A percentile compares a stretch with the other conserved stretches of the same genome.
These are phyloP conservation scores for Papilio polytes DNA, from an alignment of 1,140 invertebrate genomes.

Conservation along the genomic window DNA sequence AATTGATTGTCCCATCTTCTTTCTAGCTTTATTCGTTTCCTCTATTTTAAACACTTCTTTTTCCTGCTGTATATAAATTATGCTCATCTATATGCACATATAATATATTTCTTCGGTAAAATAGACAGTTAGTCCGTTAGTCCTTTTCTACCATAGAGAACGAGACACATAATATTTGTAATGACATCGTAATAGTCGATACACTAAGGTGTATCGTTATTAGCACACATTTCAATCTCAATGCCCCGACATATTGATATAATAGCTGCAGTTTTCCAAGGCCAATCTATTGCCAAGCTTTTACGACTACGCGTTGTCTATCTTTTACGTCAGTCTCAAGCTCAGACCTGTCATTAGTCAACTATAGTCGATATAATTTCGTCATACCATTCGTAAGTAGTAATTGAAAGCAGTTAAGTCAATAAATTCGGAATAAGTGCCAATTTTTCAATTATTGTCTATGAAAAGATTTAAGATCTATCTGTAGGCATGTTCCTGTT, in stretches of 20 bases:
- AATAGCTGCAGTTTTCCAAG: background rate
- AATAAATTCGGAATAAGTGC: conserved; percentile 1
- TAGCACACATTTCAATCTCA: background rate
- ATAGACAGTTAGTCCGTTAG: too few species aligned
- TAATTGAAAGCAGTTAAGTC: background rate
- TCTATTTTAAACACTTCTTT: too few species aligned
- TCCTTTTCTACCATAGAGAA: too few species aligned
- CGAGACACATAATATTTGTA: too few species aligned
- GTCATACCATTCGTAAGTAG: background rate
- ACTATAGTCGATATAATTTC: background rate
- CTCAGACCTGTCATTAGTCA: conserved; percentile 4
- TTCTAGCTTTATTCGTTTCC: too few species aligned
- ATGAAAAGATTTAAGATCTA: background rate
- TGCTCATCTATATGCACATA: too few species aligned
- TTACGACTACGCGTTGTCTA: background rate
- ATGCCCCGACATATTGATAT: background rate
- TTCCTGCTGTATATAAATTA: too few species aligned
- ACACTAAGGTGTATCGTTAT: background rate
- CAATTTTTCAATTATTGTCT: conserved; percentile 4
- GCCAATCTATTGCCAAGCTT: conserved; percentile 1
- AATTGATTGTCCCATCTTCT: too few species aligned
- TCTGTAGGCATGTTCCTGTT: background rate
- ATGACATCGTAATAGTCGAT: background rate
- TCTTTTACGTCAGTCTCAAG: background rate
- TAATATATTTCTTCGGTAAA: too few species aligned